Evolutionary conservation across 1,140 invertebrate species (phyloP).

Genomic region (Stenopsyche tienmushanensis): DNA sequence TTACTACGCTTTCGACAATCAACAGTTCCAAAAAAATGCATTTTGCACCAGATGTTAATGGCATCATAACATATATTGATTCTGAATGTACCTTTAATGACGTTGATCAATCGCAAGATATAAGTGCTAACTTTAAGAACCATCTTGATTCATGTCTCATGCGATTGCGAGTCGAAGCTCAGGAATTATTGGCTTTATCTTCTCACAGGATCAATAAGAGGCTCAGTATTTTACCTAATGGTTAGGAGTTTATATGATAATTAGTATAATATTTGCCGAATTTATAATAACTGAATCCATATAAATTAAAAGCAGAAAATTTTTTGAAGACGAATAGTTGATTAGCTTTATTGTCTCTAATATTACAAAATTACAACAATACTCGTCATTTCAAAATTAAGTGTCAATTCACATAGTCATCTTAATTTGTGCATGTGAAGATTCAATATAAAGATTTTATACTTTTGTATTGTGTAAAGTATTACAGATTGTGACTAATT

Average conservation of each 20-base stretch:
- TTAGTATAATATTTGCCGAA: not conserved
- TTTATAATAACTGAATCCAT: too few relatives aligned
- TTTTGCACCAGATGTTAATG: slow-evolving; percentile 67
- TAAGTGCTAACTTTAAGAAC: slow-evolving; percentile 60
- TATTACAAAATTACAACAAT: too few relatives aligned
- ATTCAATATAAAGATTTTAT: too few relatives aligned
- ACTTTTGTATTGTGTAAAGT: too few relatives aligned
- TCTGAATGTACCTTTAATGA: slow-evolving; percentile 51
- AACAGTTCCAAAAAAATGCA: slow-evolving; percentile 57
- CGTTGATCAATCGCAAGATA: slow-evolving; percentile 47
- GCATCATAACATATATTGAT: slow-evolving; percentile 63
- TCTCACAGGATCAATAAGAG: slow-evolving; percentile 42
- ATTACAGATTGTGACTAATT: too few relatives aligned
- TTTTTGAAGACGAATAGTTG: too few relatives aligned
- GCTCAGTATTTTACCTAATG: slow-evolving; percentile 34
- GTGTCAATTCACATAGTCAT: too few relatives aligned
- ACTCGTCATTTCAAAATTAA: too few relatives aligned
- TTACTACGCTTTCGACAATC: slow-evolving; percentile 46
- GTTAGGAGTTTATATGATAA: slow-evolving; percentile 25
- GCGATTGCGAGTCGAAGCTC: slow-evolving; percentile 65
- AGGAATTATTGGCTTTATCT: slow-evolving; percentile 64
- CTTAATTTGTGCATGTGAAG: too few relatives aligned
- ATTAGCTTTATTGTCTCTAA: too few relatives aligned
- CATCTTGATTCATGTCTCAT: slow-evolving; percentile 66
- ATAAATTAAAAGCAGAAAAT: too few relatives aligned